Conservation (phyloP, 2,797 vertebrate species). For the Eurystomus glaucurus region DNA sequence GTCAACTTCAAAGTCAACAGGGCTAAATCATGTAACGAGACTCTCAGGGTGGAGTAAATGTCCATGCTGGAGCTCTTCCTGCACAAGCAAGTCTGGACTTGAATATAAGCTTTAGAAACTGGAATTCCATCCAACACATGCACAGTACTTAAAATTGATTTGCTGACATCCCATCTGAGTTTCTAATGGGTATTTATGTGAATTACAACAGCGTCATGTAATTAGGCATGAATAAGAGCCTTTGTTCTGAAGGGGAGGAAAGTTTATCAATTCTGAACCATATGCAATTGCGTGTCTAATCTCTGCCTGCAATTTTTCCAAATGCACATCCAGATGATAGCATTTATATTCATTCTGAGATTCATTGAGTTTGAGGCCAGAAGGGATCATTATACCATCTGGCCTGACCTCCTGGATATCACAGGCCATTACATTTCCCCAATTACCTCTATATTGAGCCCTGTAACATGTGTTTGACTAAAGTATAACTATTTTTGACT, state of each 20-base stretch:
- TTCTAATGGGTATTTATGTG: not conserved
- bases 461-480: conserved; percentile 66
- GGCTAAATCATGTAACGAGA: not conserved
- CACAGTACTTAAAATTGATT: conserved; percentile 4
- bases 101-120: not conserved
- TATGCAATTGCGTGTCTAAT: conserved; percentile 66
- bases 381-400: conserved; percentile 75
- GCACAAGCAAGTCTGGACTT: not conserved
- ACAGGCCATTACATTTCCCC: conserved; percentile 70
- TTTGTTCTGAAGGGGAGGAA: conserved; percentile 53
- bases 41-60: not conserved
- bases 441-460: conserved; percentile 53
- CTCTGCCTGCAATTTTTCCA: conserved; percentile 69
- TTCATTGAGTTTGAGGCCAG: conserved; percentile 54
- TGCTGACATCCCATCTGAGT: not conserved
- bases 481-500: conserved; percentile 69
- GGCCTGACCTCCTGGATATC: conserved; percentile 72
- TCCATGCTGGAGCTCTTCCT: not conserved
- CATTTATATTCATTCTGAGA: conserved; percentile 68
- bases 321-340: conserved; percentile 62
- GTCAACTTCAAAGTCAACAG: not conserved
- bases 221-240: conserved; percentile 52
- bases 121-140: not conserved
- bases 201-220: conserved; percentile 31
- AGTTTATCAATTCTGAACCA: conserved; percentile 55